Base-by-base conservation (phyloP, 2,113 vertebrate genomes). In the Mandrillus leucophaeus region DNA sequence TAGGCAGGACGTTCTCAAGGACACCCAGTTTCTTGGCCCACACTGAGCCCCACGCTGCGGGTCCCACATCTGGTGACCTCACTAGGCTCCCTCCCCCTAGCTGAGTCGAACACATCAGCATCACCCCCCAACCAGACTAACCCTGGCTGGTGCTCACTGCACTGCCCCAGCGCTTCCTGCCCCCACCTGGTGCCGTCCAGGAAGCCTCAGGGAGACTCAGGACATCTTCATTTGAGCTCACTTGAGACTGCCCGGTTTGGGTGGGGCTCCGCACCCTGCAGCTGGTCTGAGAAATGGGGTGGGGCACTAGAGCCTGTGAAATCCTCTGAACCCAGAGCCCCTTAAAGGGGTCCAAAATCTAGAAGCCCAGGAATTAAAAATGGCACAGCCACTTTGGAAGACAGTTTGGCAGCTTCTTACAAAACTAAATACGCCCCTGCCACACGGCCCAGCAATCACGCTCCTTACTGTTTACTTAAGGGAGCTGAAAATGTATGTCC, bases 181-280 rank as follows among this genome's bases (percentile, higher is more conserved):
- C 57, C 32, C 76, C 10, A 8, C 23, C 61, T 10, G 3, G 23
- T 17, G 40, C 2, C 2, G 35, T 11, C 23, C 3, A 2, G 3
- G 78, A 72, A 38, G 55, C 57, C 52, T 35, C 82, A 91, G 30
- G 68, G 30, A 76, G 18, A n/a, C 38, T 25, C 8, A 0, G 76
- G 43, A 57, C 20, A 30, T 23, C 27, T 23, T 25, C 32, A 22
- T 61, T 4, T 30, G 50, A 43, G 27, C 10, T 76, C 16, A 23
- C 86, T 14, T n/a, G 48, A 79, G 30, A 79, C 30, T 22, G 0
- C 20, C 14, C 4, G 1, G 0, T 43, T 48, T 13, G 8, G 14
- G 22, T 32, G 25, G 57, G 57, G 55, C 72, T 35, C 70, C 2
- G 2, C 12, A 9, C 55, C 23, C 23, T 2, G 61, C 43, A 5